These are phyloP conservation scores for Contarinia nasturtii DNA, from an alignment of 1,140 invertebrate genomes.

Conservation along the genomic window DNA sequence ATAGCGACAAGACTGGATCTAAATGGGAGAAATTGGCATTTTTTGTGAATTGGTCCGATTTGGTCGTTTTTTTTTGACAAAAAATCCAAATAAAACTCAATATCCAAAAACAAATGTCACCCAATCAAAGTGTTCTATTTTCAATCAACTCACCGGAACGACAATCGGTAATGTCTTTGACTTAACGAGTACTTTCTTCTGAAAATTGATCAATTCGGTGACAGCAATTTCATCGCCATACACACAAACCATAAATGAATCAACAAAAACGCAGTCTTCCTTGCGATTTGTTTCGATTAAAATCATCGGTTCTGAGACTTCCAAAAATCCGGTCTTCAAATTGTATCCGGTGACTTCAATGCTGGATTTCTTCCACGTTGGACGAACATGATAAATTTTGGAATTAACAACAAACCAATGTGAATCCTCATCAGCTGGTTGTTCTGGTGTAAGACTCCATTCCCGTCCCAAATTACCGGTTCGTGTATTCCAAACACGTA, in stretches of 20 bases:
- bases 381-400: conserved; percentile 43
- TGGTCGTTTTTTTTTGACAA: no score
- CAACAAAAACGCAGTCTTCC: conserved; percentile 40
- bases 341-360: conserved; percentile 51
- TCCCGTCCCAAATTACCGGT: conserved; percentile 41
- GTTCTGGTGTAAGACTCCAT: conserved; percentile 33
- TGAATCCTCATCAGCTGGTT: conserved; percentile 25
- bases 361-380: conserved; percentile 36
- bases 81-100: no score
- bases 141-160: no score
- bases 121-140: no score
- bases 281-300: conserved; percentile 40
- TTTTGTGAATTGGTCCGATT: no score
- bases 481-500: conserved; percentile 56
- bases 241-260: conserved; percentile 39
- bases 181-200: no score
- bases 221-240: neutral
- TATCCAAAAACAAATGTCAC: no score
- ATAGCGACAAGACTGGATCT: no score
- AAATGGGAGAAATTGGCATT: no score
- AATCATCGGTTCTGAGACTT: conserved; percentile 32
- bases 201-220: neutral
- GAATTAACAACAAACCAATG: conserved; percentile 41
- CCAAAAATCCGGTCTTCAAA: conserved; percentile 37
- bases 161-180: no score